A percentile compares a stretch with the other conserved stretches of the same genome.
These are phyloP conservation scores for Eleutherodactylus coqui DNA, from an alignment of 2,797 vertebrate genomes.

Conservation along the genomic window DNA sequence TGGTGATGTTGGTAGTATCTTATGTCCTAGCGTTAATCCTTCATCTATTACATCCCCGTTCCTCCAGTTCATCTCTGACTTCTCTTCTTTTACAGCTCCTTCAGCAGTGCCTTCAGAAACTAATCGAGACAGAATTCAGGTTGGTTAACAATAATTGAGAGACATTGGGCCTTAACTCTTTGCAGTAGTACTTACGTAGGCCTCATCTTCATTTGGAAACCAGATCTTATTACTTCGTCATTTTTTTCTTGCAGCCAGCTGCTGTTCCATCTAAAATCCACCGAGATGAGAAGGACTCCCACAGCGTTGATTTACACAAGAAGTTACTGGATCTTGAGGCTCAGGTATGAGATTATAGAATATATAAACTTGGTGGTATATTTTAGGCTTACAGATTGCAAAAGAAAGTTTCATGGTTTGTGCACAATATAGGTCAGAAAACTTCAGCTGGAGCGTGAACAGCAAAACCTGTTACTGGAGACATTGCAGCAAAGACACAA, in stretches of 20 bases:
- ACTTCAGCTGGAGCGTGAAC: conserved; percentile 82
- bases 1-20: background rate
- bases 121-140: background rate
- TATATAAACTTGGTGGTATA: background rate
- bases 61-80: background rate
- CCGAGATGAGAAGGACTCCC: conserved; percentile 64
- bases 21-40: background rate
- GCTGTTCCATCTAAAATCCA: conserved; percentile 17
- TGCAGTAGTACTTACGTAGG: background rate
- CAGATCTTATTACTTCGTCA: background rate
- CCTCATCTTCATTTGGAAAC: background rate
- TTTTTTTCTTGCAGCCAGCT: background rate
- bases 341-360: conserved; percentile 76
- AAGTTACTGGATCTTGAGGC: conserved; percentile 82
- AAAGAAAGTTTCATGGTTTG: background rate
- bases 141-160: conserved; percentile 9
- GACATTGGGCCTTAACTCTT: background rate
- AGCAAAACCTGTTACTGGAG: conserved; percentile 80
- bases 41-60: background rate
- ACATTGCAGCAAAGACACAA: conserved; percentile 81
- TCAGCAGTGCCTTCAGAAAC: conserved; percentile 2
- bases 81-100: conserved; percentile 31
- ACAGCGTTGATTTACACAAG: conserved; percentile 73
- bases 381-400: background rate
- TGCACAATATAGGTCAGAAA: conserved; percentile 76